Percentiles rank a stretch among this genome's conserved stretches.
Evolutionary conservation across 2,113 vertebrate species (phyloP).

Genomic region (Leptobrachium leishanense): DNA sequence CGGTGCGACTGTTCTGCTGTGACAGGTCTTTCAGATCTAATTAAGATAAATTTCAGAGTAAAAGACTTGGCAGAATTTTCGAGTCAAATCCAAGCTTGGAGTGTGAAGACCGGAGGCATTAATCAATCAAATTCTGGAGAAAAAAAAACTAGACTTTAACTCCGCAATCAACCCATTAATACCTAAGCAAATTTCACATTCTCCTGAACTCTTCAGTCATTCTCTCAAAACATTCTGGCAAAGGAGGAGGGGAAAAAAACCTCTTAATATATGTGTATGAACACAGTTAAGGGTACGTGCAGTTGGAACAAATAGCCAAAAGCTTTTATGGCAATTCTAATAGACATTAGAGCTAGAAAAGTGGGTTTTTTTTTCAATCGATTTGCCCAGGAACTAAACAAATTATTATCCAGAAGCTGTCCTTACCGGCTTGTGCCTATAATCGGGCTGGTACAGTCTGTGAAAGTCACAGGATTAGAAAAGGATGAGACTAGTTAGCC

Average conservation of each 20-base stretch:
- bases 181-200: conserved; percentile 98
- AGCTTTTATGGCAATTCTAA: conserved; percentile 9
- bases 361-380: conserved; percentile 2
- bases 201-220: conserved; percentile 83
- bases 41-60: conserved; percentile 99
- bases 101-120: conserved; percentile 90
- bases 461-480: background rate
- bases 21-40: conserved; percentile 99
- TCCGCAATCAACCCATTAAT: conserved; percentile 91
- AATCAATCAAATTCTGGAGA: conserved; percentile 89
- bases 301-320: conserved; percentile 38
- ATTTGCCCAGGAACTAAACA: conserved; percentile 31
- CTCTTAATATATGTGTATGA: conserved; percentile 34
- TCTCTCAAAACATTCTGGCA: conserved; percentile 62
- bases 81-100: conserved; percentile 90
- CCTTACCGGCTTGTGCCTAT: conserved; percentile 48
- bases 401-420: conserved; percentile 36
- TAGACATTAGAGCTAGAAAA: conserved; percentile 21
- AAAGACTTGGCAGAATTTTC: conserved; percentile 93
- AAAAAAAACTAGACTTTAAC: conserved; percentile 75
- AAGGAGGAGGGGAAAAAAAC: conserved; percentile 46
- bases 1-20: conserved; percentile 99
- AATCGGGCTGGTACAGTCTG: conserved; percentile 23
- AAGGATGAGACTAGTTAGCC: too few species aligned
- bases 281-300: conserved; percentile 16